Evolutionary conservation across 2,888 invertebrate genomes (phyloP), one percentile per base, ranked within the genome.

Genomic region (Cephus spinipes): DNA sequence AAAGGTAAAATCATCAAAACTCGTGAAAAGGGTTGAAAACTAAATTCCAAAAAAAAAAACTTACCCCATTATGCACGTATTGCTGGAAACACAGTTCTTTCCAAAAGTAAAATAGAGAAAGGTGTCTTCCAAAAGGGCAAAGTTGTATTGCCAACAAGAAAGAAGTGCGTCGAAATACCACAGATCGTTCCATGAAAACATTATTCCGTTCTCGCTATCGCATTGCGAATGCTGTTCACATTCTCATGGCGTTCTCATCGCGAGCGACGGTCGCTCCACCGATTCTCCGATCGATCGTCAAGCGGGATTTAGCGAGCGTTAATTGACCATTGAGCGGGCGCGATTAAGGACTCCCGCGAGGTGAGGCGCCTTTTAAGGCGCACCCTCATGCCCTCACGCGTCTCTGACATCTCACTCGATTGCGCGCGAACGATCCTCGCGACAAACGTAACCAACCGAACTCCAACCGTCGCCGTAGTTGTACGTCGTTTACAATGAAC

Each of bases 241-340:
- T 55, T 55, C 55, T 55, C 23, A 9, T 23, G 55, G 55, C 55
- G 55, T 55, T 55, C 55, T 23, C 55, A 55, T 55, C 23, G 23
- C 71, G 31, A 71, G 71, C 71, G 71, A 31, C 32, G 71, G 12
- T 71, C 31, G 31, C 1, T 30, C 71, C 12, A 6, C 4, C 71
- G 32, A 33, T 32, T 71, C 71, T 33, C 23, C 71, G 76, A 80
- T 79, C 79, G 75, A 79, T 78, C 80, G 76, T 77, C 80, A 68
- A 77, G 78, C 77, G 55, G 55, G 79, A 81, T 81, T 82, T 81
- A 82, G 78, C 79, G 76, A 82, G 82, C 82, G 79, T 79, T 81
- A 81, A 82, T 82, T 82, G 79, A 82, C 79, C 81, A 79, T 82
- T 81, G 76, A 76, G 68, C 78, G 78, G 76, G 79, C 78, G 79